Percentiles rank a stretch among this genome's conserved stretches.
Conservation (phyloP, 2,113 vertebrate species). For the Lasiurus borealis region DNA sequence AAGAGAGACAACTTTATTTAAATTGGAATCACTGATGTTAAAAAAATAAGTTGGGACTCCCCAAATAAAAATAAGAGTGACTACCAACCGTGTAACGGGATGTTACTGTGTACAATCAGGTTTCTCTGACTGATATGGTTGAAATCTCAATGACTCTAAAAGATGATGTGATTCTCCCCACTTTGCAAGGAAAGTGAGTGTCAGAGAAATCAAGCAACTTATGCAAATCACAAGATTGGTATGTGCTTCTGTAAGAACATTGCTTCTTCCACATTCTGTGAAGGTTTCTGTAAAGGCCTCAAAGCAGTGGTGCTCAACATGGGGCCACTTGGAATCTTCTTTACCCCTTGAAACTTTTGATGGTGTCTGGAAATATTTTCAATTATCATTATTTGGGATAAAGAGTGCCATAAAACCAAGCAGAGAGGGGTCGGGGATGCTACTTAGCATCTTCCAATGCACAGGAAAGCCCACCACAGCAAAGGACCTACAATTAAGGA, state of each 20-base stretch:
- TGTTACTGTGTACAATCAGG: neutral
- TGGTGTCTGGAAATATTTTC: neutral
- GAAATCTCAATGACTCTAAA: neutral
- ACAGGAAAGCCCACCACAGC: neutral
- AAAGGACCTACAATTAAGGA: too few species aligned
- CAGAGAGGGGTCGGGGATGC: accelerated
- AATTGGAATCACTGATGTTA: neutral
- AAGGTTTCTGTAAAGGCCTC: neutral
- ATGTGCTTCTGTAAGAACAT: neutral
- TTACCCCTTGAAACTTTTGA: neutral
- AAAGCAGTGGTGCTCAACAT: neutral
- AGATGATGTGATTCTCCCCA: neutral
- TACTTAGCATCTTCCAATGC: neutral
- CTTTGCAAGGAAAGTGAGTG: neutral
- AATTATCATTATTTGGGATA: too few species aligned
- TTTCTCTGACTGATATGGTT: neutral
- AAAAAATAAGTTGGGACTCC: constrained; percentile 22
- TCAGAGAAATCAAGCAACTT: neutral
- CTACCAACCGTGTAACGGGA: accelerated
- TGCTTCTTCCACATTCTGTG: neutral
- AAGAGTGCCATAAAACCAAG: neutral
- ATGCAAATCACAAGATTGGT: accelerated
- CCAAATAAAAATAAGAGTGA: neutral
- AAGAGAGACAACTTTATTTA: neutral
- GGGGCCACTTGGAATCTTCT: neutral